Base-by-base conservation (phyloP, 2,888 invertebrate genomes). In the Cheilosia vulpina region DNA sequence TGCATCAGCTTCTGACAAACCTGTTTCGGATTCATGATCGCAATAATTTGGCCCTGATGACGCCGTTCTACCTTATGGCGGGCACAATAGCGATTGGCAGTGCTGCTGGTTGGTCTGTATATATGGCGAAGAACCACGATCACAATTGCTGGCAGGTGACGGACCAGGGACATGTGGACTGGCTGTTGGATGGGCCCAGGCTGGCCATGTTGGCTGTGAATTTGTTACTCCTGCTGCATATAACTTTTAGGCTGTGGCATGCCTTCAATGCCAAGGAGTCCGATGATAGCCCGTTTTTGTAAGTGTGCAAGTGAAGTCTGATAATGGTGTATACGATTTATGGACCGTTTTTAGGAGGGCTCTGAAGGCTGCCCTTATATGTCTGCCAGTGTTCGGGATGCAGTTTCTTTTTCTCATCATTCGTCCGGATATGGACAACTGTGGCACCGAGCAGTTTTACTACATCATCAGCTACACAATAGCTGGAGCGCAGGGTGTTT, bases 331-430 rank as follows among this genome's bases (percentile, higher is more conserved):
- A n/a, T 21, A 2, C 19, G 13, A 13, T 3, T 38, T 2, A 27
- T 57, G 15, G 9, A 27, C 79, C 66, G 71, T 57, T 83, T 91
- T 90, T 89, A 95, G 95, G 90, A 93, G 93, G 83, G 94, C 95
- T 38, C 93, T 94, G 19, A 94, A 94, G 89, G 95, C 95, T 0
- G 94, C 95, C 0, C 88, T 95, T 58, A 94, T 96, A 88, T 92
- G 96, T 87, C 94, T 96, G 91, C 95, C 96, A 0, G 91, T 96
- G 43, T 95, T 96, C 87, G 96, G 96, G 1, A 93, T 95, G 0
- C 95, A 96, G 88, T 95, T 95, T 88, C 92, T 96, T 19, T 91
- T 95, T 69, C 94, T 94, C 0, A 93, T 94, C 0, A 92, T 94
- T 45, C 91, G 94, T 68, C 94, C 94, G 2, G 91, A 91, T 17